These are phyloP conservation scores for Mandrillus leucophaeus DNA, from an alignment of 2,113 vertebrate genomes.

Conservation along the genomic window DNA sequence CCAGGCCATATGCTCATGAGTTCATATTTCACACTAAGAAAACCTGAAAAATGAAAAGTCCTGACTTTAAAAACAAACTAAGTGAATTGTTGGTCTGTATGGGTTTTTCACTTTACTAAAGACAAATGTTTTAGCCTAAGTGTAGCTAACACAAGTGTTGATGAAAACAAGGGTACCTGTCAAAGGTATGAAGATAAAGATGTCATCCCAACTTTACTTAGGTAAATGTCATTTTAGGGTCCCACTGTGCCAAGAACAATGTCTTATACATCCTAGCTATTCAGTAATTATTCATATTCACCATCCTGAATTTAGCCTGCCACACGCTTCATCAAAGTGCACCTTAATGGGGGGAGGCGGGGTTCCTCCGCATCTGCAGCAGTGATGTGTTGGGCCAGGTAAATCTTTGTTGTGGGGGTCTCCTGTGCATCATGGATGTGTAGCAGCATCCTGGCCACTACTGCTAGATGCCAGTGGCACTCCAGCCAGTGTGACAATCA, in stretches of 20 bases:
- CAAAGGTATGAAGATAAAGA: not conserved
- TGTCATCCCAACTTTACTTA: not conserved
- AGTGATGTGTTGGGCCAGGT: not conserved
- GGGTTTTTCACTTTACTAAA: conserved; percentile 10
- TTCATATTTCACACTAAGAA: conserved; percentile 39
- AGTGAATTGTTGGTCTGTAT: not conserved
- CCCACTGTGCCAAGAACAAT: not conserved
- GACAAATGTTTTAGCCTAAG: not conserved
- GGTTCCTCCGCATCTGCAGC: not conserved
- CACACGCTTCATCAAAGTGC: not conserved
- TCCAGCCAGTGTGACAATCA: not conserved
- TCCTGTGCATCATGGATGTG: not conserved
- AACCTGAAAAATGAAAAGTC: not conserved
- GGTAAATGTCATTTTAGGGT: not conserved
- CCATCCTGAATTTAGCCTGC: not conserved
- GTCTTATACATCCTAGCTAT: not conserved
- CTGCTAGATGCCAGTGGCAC: not conserved
- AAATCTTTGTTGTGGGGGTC: not conserved
- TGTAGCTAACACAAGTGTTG: not conserved
- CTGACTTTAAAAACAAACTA: not conserved
- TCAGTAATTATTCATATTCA: not conserved
- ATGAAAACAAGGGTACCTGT: not conserved
- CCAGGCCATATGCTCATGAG: not conserved
- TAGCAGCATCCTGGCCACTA: not conserved
- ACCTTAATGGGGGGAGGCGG: no score